Evolutionary conservation across 53 echinoderm and acorn worm species (phyloP).

Genomic region (Echinarachnius parma): DNA sequence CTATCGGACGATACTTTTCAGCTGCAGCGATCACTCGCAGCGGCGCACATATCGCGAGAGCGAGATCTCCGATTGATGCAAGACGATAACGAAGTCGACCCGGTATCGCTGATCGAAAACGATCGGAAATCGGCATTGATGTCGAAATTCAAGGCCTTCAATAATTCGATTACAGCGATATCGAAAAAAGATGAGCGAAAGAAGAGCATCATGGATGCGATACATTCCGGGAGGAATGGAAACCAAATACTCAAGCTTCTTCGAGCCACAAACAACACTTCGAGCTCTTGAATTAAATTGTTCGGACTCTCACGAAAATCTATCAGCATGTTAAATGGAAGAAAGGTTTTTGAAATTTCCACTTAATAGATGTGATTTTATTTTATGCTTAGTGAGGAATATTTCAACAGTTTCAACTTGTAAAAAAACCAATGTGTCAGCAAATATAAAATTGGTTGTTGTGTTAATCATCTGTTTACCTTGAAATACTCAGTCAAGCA

Average conservation of each 20-base stretch:
- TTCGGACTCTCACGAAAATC: too few species aligned
- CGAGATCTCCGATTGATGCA: constrained; percentile 63
- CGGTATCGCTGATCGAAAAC: constrained; percentile 55
- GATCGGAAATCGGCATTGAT: constrained; percentile 51
- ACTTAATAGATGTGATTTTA: too few species aligned
- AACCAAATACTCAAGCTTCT: constrained; percentile 23
- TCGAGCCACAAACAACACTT: constrained; percentile 2
- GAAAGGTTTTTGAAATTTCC: too few species aligned
- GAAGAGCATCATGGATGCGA: constrained; percentile 40
- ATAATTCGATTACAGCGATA: constrained; percentile 18
- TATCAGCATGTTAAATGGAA: too few species aligned
- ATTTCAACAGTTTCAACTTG: too few species aligned
- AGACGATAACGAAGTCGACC: constrained; percentile 55
- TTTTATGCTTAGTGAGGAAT: too few species aligned
- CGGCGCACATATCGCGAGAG: constrained; percentile 56
- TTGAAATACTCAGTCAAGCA: too few species aligned
- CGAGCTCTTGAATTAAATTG: too few species aligned
- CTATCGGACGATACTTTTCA: constrained; percentile 55
- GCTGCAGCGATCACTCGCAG: constrained; percentile 56
- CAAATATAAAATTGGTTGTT: too few species aligned
- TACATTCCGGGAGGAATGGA: constrained; percentile 27
- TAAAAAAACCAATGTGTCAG: too few species aligned
- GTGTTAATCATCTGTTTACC: too few species aligned
- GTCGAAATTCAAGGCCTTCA: constrained; percentile 59
- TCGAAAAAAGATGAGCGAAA: constrained; percentile 19